Conservation (phyloP, 1,140 invertebrate genomes). For the Harpegnathos saltator region DNA sequence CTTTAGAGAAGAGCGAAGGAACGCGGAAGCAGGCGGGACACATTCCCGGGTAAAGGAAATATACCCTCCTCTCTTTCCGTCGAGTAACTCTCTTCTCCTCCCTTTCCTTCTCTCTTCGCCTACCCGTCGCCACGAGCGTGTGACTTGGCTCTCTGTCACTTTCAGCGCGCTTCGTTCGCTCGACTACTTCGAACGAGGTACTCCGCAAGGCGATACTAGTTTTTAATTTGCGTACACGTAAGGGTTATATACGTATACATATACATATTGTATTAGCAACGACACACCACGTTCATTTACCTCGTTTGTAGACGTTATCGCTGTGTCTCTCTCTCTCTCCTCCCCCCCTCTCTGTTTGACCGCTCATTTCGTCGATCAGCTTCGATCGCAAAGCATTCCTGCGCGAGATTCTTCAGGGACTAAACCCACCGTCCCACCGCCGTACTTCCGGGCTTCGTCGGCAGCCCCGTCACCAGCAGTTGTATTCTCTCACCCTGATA, state of each 20-base stretch:
- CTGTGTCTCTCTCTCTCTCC: too few relatives aligned
- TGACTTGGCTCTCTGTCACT: constrained; percentile 51
- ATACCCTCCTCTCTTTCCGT: neutral
- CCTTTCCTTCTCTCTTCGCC: too few relatives aligned
- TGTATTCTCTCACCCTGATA: constrained; percentile 1
- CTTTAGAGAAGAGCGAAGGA: neutral
- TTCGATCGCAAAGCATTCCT: constrained; percentile 47
- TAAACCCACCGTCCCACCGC: constrained; percentile 35
- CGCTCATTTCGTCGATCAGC: constrained; percentile 28
- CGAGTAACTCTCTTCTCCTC: neutral
- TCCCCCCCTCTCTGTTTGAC: neutral
- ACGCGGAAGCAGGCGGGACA: neutral
- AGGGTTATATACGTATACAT: constrained; percentile 55
- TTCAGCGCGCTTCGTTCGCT: constrained; percentile 40
- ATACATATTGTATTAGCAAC: constrained; percentile 50
- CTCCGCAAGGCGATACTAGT: constrained; percentile 76
- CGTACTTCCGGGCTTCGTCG: neutral
- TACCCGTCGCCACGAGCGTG: neutral
- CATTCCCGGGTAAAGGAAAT: neutral
- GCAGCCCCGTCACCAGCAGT: constrained; percentile 15
- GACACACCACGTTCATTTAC: constrained; percentile 52
- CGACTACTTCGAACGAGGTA: constrained; percentile 73
- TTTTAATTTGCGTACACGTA: constrained; percentile 70
- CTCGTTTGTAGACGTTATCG: constrained; percentile 45
- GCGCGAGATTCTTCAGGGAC: constrained; percentile 24